Evolutionary conservation across 2,888 invertebrate species (phyloP).

Genomic region (Parthenolecanium corni): DNA sequence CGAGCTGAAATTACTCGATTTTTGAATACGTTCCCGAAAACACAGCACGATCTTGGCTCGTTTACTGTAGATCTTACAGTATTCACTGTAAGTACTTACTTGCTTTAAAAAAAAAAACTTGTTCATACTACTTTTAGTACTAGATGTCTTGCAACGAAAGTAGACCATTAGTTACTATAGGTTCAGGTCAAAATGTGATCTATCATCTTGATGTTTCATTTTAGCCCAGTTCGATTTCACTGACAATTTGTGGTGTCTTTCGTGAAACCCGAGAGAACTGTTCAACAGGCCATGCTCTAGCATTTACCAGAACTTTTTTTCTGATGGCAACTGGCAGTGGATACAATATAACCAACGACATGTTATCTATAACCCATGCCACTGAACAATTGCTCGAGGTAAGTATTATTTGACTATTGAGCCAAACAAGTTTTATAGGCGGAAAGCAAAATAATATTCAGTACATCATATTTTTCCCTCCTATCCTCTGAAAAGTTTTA

Average conservation of each 20-base stretch:
- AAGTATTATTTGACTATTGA: too few species aligned
- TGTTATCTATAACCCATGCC: constrained; percentile 3
- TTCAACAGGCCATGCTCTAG: constrained; percentile 47
- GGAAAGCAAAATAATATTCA: too few species aligned
- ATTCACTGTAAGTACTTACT: constrained; percentile 53
- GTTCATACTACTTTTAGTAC: too few species aligned
- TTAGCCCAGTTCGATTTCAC: constrained; percentile 62
- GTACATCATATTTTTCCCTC: too few species aligned
- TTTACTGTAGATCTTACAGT: constrained; percentile 79
- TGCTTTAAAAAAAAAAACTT: too few species aligned
- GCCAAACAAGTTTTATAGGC: too few species aligned
- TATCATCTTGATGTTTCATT: constrained; percentile 34
- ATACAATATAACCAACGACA: constrained; percentile 75
- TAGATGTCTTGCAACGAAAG: too few species aligned
- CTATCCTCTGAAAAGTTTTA: too few species aligned
- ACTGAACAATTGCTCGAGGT: too few species aligned
- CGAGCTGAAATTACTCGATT: constrained; percentile 67
- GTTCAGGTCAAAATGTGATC: too few species aligned
- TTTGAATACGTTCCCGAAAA: constrained; percentile 69
- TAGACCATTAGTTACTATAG: too few species aligned
- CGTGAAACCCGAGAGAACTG: constrained; percentile 47
- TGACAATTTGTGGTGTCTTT: constrained; percentile 76
- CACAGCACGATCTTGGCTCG: constrained; percentile 73
- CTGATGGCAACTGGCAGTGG: constrained; percentile 68
- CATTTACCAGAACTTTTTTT: constrained; percentile 64